Evolutionary conservation across 1,140 invertebrate genomes (phyloP).

Genomic region (Nylanderia fulva): DNA sequence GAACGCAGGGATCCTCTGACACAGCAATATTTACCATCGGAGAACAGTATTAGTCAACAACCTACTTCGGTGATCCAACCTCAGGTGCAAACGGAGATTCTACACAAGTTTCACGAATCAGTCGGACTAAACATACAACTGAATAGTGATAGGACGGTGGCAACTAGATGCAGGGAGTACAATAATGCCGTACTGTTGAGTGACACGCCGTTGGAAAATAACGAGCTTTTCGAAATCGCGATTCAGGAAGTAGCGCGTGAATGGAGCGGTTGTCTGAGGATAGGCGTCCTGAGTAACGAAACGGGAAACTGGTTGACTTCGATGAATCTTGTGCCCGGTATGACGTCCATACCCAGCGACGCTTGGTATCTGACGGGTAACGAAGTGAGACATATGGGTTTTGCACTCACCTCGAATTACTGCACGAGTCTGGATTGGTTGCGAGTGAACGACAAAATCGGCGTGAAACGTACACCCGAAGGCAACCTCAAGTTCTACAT

Average conservation of each 20-base stretch:
- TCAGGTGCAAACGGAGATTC: slow-evolving; percentile 81
- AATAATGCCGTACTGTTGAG: slow-evolving; percentile 91
- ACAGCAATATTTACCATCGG: slow-evolving; percentile 83
- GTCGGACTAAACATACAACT: slow-evolving; percentile 91
- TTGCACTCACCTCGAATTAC: slow-evolving; percentile 88
- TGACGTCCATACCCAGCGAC: slow-evolving; percentile 87
- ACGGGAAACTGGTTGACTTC: slow-evolving; percentile 87
- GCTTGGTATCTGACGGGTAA: slow-evolving; percentile 90
- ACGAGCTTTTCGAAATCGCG: slow-evolving; percentile 91
- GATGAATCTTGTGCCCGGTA: slow-evolving; percentile 88
- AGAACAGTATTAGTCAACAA: slow-evolving; percentile 84
- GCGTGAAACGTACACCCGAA: slow-evolving; percentile 88
- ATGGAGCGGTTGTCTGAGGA: slow-evolving; percentile 91
- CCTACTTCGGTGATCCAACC: slow-evolving; percentile 84
- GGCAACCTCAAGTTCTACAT: slow-evolving; percentile 88
- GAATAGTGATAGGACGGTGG: slow-evolving; percentile 89
- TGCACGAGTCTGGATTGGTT: slow-evolving; percentile 93
- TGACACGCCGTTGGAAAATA: slow-evolving; percentile 89
- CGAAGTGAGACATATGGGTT: slow-evolving; percentile 88
- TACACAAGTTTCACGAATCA: slow-evolving; percentile 88
- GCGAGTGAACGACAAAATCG: slow-evolving; percentile 90
- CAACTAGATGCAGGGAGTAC: slow-evolving; percentile 88
- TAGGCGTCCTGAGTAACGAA: slow-evolving; percentile 88
- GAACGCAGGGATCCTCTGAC: slow-evolving; percentile 83
- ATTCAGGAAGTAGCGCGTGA: slow-evolving; percentile 88